phyloP scores from a whole-genome alignment of 1,140 invertebrate species.

The Melipona quadrifasciata region DNA sequence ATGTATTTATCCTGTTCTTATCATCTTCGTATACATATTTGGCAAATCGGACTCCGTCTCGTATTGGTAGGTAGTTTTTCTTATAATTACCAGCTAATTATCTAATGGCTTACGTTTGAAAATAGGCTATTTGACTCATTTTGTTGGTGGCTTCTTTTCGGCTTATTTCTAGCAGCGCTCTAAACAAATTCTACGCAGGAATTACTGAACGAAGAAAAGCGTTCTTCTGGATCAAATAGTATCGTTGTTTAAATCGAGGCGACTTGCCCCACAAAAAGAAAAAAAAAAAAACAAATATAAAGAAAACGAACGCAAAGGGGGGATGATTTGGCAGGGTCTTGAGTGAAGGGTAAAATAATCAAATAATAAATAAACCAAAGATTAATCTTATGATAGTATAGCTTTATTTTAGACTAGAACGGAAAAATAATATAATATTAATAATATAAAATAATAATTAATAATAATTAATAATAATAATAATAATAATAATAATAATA shows the following conservation, averaged over 20 bases:
- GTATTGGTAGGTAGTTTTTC: too few species aligned
- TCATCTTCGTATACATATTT: not conserved
- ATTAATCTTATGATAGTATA: slow-evolving; percentile 78
- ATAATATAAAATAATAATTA: slow-evolving; percentile 76
- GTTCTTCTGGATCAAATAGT: not conserved
- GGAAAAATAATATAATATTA: slow-evolving; percentile 74
- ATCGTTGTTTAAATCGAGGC: not conserved
- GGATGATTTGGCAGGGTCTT: not conserved
- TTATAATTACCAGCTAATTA: not conserved
- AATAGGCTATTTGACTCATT: not conserved
- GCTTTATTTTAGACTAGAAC: slow-evolving; percentile 81
- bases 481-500: slow-evolving; percentile 69
- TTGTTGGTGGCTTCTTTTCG: not conserved
- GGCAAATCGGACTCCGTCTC: too few species aligned
- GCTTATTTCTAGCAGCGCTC: not conserved
- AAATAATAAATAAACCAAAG: slow-evolving; percentile 76
- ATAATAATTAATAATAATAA: slow-evolving; percentile 65
- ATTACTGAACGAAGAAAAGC: not conserved
- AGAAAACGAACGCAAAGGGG: too few species aligned
- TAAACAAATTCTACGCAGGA: not conserved
- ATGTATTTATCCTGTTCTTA: not conserved
- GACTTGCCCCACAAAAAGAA: slow-evolving; percentile 18
- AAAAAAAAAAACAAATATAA: not conserved
- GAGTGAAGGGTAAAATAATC: slow-evolving; percentile 55
- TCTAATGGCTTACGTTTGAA: not conserved